Evolutionary conservation across 2,113 vertebrate genomes (phyloP).

Genomic region (Sceloporus tristichus): DNA sequence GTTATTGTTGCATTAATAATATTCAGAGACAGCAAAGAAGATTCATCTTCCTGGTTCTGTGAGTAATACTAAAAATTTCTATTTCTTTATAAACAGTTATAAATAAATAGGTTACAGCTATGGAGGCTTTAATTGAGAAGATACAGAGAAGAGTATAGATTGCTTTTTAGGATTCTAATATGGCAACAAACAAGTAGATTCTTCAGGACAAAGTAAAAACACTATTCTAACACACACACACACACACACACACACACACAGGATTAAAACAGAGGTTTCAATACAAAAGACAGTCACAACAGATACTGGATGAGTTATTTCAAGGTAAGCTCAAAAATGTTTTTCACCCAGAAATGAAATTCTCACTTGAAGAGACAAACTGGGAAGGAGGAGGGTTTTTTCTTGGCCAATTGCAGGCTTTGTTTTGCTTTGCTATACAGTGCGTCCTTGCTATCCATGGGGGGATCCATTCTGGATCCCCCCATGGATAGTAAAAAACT

Average conservation of each 20-base stretch:
- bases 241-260: constrained; percentile 17
- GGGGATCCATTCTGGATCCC: too few species aligned
- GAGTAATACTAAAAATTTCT: constrained; percentile 60
- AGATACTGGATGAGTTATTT: constrained; percentile 25
- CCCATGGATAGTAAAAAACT: too few species aligned
- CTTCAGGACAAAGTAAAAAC: constrained; percentile 60
- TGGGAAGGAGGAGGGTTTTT: background rate
- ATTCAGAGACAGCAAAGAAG: constrained; percentile 56
- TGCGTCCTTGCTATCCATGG: too few species aligned
- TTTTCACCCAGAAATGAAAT: constrained; percentile 31
- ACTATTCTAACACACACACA: constrained; percentile 36
- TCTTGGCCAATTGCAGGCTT: background rate
- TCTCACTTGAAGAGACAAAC: constrained; percentile 12
- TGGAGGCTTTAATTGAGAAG: constrained; percentile 63
- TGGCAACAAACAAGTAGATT: constrained; percentile 56
- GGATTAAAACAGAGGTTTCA: constrained; percentile 31
- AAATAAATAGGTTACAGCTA: constrained; percentile 53
- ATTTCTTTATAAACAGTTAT: constrained; percentile 65
- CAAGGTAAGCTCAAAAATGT: constrained; percentile 31
- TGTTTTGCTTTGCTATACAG: too few species aligned
- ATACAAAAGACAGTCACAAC: constrained; percentile 49
- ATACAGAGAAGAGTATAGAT: constrained; percentile 67
- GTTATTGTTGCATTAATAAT: constrained; percentile 24
- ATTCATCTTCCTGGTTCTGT: constrained; percentile 59
- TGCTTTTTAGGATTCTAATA: constrained; percentile 71